Evolutionary conservation across 2,113 vertebrate species (phyloP).

Genomic region (Agelaius phoeniceus): DNA sequence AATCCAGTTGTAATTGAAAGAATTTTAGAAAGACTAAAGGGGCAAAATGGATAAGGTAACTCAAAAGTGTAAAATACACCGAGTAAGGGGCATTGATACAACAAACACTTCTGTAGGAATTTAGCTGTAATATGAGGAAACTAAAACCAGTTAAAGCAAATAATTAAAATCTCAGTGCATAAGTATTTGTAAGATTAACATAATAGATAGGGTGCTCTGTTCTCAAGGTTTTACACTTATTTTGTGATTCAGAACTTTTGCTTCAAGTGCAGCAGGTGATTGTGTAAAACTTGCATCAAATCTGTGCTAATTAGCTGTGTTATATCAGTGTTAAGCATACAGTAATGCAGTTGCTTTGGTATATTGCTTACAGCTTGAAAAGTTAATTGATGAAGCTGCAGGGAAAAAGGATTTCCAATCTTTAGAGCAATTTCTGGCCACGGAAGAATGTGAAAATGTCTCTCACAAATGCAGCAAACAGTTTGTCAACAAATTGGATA

Average conservation of each 20-base stretch:
- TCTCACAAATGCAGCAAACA: conserved; percentile 84
- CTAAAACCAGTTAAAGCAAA: not conserved
- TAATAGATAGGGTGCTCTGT: not conserved
- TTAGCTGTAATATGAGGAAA: not conserved
- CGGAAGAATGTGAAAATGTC: conserved; percentile 58
- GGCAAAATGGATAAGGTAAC: not conserved
- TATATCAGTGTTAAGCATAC: not conserved
- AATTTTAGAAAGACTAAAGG: not conserved
- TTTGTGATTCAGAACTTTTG: not conserved
- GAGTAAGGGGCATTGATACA: not conserved
- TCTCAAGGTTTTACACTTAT: not conserved
- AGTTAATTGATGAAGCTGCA: conserved; percentile 81
- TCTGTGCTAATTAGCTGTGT: not conserved
- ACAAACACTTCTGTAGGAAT: not conserved
- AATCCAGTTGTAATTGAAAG: not conserved
- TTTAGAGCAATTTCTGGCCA: conserved; percentile 79
- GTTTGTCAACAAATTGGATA: conserved; percentile 87
- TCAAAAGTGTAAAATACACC: not conserved
- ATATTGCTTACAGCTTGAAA: conserved; percentile 81
- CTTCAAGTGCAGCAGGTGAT: not conserved
- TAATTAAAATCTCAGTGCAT: not conserved
- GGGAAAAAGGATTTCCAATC: conserved; percentile 76
- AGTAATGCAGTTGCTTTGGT: not conserved
- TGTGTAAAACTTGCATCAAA: not conserved
- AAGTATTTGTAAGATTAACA: not conserved